These are phyloP conservation scores for Corapipo altera DNA, from an alignment of 2,113 vertebrate species.

Conservation along the genomic window DNA sequence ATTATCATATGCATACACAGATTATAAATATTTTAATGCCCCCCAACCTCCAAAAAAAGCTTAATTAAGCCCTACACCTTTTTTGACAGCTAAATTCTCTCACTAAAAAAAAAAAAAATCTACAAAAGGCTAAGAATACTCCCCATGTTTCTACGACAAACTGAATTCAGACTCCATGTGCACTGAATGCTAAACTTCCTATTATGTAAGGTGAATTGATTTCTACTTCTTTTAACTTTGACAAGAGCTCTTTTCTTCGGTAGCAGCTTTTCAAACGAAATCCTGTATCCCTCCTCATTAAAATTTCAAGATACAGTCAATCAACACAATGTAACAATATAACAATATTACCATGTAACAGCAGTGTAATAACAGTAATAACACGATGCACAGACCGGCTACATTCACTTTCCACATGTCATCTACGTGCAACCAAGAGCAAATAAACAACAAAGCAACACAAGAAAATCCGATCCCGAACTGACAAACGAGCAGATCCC, in stretches of 20 bases:
- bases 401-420: not conserved
- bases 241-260: not conserved
- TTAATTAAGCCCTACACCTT: not conserved
- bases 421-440: not conserved
- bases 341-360: not conserved
- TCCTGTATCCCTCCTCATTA: not conserved
- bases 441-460: not conserved
- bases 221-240: slow-evolving; percentile 48
- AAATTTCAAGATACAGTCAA: not conserved
- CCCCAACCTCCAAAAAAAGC: not conserved
- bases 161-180: not conserved
- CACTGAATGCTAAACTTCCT: not conserved
- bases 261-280: not conserved
- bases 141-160: not conserved
- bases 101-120: not conserved
- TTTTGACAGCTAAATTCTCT: not conserved
- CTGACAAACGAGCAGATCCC: not conserved
- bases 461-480: not conserved
- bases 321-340: not conserved
- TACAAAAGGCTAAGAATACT: not conserved
- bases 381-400: not conserved
- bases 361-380: not conserved
- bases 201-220: not conserved
- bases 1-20: not conserved
- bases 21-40: slow-evolving; percentile 15